These are phyloP conservation scores for Cheilosia pagana DNA, from an alignment of 2,888 invertebrate genomes.

Conservation along the genomic window DNA sequence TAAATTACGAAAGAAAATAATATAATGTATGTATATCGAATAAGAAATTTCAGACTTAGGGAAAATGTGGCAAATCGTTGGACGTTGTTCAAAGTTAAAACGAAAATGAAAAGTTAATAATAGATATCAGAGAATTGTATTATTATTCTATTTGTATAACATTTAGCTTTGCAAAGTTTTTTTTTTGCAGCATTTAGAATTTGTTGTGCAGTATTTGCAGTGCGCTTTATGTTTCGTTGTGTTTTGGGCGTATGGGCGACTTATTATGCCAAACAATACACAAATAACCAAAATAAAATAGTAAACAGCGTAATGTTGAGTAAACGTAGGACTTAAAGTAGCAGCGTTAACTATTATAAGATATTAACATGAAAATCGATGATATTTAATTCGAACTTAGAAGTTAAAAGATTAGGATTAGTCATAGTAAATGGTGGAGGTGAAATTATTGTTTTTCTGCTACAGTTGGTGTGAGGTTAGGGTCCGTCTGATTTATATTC, in stretches of 20 bases:
- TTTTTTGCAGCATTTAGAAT: slow-evolving; percentile 30
- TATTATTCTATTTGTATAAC: slow-evolving; percentile 24
- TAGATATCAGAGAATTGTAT: neutral
- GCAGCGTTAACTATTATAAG: slow-evolving; percentile 34
- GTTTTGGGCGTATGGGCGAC: slow-evolving; percentile 15
- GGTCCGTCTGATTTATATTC: too few species aligned
- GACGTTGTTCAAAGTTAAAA: slow-evolving; percentile 63
- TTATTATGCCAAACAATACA: slow-evolving; percentile 38
- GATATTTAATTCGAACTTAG: slow-evolving; percentile 27
- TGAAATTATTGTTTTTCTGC: neutral
- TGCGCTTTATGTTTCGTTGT: slow-evolving; percentile 31
- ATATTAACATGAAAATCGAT: slow-evolving; percentile 24
- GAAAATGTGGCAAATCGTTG: slow-evolving; percentile 72
- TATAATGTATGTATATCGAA: slow-evolving; percentile 44
- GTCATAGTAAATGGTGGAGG: slow-evolving; percentile 22
- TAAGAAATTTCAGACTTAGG: slow-evolving; percentile 63
- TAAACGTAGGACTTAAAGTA: slow-evolving; percentile 40
- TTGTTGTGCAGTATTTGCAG: slow-evolving; percentile 28
- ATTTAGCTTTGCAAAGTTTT: slow-evolving; percentile 23
- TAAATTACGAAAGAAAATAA: slow-evolving; percentile 35
- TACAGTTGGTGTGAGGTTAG: too few species aligned
- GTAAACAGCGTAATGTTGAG: slow-evolving; percentile 20
- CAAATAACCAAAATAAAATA: slow-evolving; percentile 65
- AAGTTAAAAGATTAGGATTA: slow-evolving; percentile 15
- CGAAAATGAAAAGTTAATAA: slow-evolving; percentile 14